These are phyloP conservation scores for Datnioides undecimradiatus DNA, from an alignment of 2,113 vertebrate species.

Conservation along the genomic window DNA sequence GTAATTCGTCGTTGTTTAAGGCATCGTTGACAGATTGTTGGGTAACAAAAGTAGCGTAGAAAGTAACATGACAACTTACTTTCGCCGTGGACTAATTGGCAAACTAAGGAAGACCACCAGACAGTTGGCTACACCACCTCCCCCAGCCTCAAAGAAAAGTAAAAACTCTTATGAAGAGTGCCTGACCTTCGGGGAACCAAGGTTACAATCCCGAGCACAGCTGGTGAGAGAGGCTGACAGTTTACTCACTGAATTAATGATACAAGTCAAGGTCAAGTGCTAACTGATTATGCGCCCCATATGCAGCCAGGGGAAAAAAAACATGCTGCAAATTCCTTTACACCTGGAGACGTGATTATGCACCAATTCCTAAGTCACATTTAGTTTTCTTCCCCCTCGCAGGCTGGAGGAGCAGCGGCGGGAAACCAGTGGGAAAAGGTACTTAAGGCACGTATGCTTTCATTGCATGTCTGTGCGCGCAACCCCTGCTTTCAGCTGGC, in stretches of 20 bases:
- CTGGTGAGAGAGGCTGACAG: constrained; percentile 76
- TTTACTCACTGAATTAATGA: constrained; percentile 81
- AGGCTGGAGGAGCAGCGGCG: constrained; percentile 14
- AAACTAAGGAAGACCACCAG: not conserved
- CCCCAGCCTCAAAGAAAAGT: constrained; percentile 21
- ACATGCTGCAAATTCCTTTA: constrained; percentile 63
- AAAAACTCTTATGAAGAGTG: constrained; percentile 51
- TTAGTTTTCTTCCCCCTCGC: constrained; percentile 29
- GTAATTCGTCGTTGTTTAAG: not conserved
- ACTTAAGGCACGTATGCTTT: constrained; percentile 28
- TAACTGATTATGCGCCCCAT: constrained; percentile 73
- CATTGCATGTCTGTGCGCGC: constrained; percentile 20
- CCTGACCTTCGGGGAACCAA: constrained; percentile 74
- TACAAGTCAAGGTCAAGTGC: constrained; percentile 80
- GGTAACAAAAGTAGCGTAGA: not conserved
- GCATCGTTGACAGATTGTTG: not conserved
- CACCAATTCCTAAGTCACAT: constrained; percentile 59
- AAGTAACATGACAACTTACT: not conserved
- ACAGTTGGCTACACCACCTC: not conserved
- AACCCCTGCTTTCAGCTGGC: constrained; percentile 42
- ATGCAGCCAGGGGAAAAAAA: constrained; percentile 60
- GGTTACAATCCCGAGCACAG: constrained; percentile 74
- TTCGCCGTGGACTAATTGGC: not conserved
- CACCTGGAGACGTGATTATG: constrained; percentile 75
- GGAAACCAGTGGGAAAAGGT: constrained; percentile 15